Conservation (phyloP, 2,888 invertebrate genomes). For the Meiosimyza platycephala region DNA sequence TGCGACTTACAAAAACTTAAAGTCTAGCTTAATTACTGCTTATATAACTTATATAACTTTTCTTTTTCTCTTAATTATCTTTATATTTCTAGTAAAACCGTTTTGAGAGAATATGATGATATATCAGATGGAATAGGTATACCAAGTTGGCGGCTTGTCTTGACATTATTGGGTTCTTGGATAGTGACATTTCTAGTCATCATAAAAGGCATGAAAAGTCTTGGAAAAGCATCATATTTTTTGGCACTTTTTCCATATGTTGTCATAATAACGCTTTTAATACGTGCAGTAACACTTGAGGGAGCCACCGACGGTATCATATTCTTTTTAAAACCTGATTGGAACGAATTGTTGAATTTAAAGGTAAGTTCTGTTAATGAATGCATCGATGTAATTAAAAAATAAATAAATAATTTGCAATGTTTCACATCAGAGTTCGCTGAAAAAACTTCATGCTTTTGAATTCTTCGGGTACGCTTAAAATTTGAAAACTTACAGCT, state of each 20-base stretch:
- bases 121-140: constrained; percentile 57
- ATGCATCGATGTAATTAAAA: not conserved
- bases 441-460: too few species aligned
- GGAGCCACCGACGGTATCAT: constrained; percentile 78
- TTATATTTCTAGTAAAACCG: constrained; percentile 30
- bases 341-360: constrained; percentile 77
- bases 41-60: too few species aligned
- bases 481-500: too few species aligned
- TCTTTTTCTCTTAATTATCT: not conserved
- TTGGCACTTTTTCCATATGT: constrained; percentile 85
- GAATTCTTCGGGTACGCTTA: too few species aligned
- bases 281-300: constrained; percentile 72
- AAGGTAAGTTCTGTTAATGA: constrained; percentile 68
- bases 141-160: constrained; percentile 75
- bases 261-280: constrained; percentile 78
- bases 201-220: constrained; percentile 76
- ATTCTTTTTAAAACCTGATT: constrained; percentile 81
- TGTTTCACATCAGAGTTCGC: too few species aligned
- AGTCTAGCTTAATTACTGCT: too few species aligned
- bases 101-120: constrained; percentile 34
- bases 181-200: constrained; percentile 74
- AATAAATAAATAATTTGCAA: not conserved
- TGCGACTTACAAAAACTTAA: too few species aligned
- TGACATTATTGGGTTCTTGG: constrained; percentile 76
- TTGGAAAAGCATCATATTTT: constrained; percentile 84